Evolutionary conservation across 2,888 invertebrate species (phyloP).

Genomic region (Cetonia aurata): DNA sequence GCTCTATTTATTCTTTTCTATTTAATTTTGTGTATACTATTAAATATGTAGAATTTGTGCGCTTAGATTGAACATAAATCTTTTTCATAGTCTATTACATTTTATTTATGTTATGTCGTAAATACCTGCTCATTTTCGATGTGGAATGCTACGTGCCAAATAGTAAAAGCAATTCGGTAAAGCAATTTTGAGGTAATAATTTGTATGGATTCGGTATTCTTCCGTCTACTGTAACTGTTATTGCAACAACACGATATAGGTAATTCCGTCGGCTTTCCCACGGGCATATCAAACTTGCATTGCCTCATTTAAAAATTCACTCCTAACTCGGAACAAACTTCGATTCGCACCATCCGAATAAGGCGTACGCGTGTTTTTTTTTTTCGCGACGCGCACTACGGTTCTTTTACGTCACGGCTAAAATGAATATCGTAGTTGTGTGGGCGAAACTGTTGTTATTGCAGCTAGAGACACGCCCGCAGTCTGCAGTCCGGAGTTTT

Average conservation of each 20-base stretch:
- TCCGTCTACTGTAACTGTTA: conserved; percentile 32
- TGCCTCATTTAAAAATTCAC: conserved; percentile 37
- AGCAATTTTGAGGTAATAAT: conserved; percentile 70
- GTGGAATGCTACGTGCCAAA: conserved; percentile 81
- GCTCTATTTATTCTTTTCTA: too few species aligned
- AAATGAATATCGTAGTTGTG: conserved; percentile 27
- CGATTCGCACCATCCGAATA: neutral
- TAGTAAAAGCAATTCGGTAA: conserved; percentile 79
- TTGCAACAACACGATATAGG: conserved; percentile 51
- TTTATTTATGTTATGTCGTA: neutral
- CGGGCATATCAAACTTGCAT: conserved; percentile 40
- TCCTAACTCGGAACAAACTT: conserved; percentile 5
- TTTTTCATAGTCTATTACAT: too few species aligned
- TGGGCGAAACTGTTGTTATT: conserved; percentile 55
- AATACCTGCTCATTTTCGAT: conserved; percentile 71
- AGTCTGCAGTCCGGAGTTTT: conserved; percentile 60
- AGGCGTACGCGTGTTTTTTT: neutral
- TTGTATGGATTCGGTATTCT: conserved; percentile 26
- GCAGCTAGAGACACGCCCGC: conserved; percentile 63
- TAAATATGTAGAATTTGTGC: too few species aligned
- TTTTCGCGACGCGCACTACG: conserved; percentile 25
- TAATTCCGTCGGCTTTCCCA: conserved; percentile 39
- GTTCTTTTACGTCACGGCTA: conserved; percentile 24
- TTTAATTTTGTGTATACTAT: too few species aligned
- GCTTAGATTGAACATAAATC: too few species aligned